phyloP scores from a whole-genome alignment of 2,888 invertebrate genomes.

The Willowsia nigromaculata region DNA sequence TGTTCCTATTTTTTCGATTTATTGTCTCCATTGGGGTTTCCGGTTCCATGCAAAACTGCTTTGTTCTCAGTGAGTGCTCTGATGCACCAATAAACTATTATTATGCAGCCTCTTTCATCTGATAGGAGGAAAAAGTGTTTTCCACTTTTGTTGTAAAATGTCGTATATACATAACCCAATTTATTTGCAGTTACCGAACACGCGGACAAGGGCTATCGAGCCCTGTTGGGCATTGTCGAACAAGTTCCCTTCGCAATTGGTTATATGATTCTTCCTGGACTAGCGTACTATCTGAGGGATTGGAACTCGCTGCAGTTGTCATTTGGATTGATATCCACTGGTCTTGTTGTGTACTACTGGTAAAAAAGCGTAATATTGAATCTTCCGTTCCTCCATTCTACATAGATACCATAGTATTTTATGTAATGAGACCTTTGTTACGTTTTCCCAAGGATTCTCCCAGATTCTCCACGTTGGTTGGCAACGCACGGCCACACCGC shows the following conservation, averaged over 20 bases:
- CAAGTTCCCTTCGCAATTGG: constrained; percentile 77
- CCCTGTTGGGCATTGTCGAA: constrained; percentile 73
- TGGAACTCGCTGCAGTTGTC: constrained; percentile 76
- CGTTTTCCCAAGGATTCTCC: constrained; percentile 74
- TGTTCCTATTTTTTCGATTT: constrained; percentile 75
- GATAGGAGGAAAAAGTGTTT: neutral
- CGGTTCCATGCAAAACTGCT: constrained; percentile 77
- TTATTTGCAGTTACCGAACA: constrained; percentile 75
- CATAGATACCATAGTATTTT: no score
- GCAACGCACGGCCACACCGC: constrained; percentile 74
- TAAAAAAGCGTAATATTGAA: constrained; percentile 49
- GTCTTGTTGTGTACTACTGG: constrained; percentile 74
- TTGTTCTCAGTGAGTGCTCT: constrained; percentile 72
- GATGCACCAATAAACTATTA: neutral
- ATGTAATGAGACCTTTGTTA: neutral
- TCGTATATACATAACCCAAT: no score
- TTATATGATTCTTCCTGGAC: constrained; percentile 76
- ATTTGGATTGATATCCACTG: constrained; percentile 73
- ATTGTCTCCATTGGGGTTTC: constrained; percentile 76
- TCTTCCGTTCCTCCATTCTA: no score
- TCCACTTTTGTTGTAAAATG: neutral
- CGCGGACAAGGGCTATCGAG: constrained; percentile 73
- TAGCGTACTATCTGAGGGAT: constrained; percentile 73
- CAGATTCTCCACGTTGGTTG: constrained; percentile 77
- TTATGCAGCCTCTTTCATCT: no score